A percentile compares a stretch with the other conserved stretches of the same genome.
phyloP scores from a whole-genome alignment of 2,113 vertebrate genomes.

The Pteropus alecto region DNA sequence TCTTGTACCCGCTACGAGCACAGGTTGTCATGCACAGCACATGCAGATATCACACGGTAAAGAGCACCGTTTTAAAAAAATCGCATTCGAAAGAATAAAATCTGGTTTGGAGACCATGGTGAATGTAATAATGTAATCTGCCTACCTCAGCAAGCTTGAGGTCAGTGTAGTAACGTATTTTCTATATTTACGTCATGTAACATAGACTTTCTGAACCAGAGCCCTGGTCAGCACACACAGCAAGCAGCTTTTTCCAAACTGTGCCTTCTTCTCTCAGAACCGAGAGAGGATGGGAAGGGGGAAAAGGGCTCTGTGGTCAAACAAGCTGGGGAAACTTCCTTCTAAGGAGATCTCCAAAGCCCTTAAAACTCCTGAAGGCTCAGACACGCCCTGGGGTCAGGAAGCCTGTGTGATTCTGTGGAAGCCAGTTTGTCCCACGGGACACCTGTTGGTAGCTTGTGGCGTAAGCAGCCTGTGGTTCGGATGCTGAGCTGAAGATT shows the following conservation, averaged over 20 bases:
- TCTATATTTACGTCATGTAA: not conserved
- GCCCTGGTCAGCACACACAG: not conserved
- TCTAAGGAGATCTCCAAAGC: not conserved
- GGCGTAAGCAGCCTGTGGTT: not conserved
- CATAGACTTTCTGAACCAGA: not conserved
- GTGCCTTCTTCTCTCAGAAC: not conserved
- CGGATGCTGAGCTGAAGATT: not conserved
- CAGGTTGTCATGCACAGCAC: not conserved
- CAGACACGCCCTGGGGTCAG: fast-evolving
- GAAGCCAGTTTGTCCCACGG: not conserved
- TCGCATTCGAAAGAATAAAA: not conserved
- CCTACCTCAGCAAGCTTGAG: not conserved
- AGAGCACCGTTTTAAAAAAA: not conserved
- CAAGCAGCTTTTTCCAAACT: not conserved
- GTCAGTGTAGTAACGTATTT: not conserved
- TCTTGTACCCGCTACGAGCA: not conserved
- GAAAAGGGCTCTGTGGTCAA: not conserved
- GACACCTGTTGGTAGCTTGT: not conserved
- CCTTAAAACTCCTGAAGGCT: not conserved
- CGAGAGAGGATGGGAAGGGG: not conserved
- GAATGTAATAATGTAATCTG: not conserved
- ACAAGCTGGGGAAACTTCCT: not conserved
- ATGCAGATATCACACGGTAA: not conserved
- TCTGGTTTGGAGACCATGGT: not conserved
- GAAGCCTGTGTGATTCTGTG: not conserved